Conservation (phyloP, 2,888 invertebrate species). For the Boloria euphrosyne region DNA sequence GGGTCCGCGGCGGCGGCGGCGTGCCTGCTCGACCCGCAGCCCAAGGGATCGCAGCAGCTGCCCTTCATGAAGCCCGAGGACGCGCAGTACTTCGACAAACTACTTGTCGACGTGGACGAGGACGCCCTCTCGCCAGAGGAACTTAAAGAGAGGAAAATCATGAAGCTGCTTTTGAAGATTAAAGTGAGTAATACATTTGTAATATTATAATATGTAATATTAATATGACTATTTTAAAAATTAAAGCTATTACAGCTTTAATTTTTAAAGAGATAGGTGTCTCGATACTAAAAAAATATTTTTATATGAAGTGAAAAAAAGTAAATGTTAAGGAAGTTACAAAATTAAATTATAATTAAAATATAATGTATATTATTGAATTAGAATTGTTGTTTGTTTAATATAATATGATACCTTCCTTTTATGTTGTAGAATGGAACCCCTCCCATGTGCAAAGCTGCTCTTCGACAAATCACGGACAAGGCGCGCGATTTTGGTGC, state of each 20-base stretch:
- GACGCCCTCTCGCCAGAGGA: constrained; percentile 97
- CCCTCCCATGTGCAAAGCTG: constrained; percentile 99
- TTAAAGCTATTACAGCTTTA: too few relatives aligned
- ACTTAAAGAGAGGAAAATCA: constrained; percentile 98
- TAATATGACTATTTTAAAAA: background rate
- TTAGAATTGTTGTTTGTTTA: background rate
- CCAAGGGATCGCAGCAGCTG: constrained; percentile 93
- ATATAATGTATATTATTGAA: too few relatives aligned
- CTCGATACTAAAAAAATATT: too few relatives aligned
- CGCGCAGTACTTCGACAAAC: constrained; percentile 99
- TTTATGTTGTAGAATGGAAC: constrained; percentile 90
- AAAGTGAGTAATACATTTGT: constrained; percentile 77
- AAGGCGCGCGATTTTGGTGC: constrained; percentile 99
- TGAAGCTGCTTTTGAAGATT: constrained; percentile 98
- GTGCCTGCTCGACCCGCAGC: constrained; percentile 95
- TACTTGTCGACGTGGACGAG: constrained; percentile 98
- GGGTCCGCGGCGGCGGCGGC: constrained; percentile 92
- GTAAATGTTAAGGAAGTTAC: too few relatives aligned
- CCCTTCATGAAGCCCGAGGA: constrained; percentile 99
- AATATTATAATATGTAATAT: too few relatives aligned
- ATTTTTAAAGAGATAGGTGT: too few relatives aligned
- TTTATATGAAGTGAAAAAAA: too few relatives aligned
- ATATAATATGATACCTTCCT: constrained; percentile 2
- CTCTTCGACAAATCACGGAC: constrained; percentile 98
- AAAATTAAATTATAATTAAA: too few relatives aligned